Evolutionary conservation across 2,797 vertebrate species (phyloP).

Genomic region (Mormyrops boulengeri): DNA sequence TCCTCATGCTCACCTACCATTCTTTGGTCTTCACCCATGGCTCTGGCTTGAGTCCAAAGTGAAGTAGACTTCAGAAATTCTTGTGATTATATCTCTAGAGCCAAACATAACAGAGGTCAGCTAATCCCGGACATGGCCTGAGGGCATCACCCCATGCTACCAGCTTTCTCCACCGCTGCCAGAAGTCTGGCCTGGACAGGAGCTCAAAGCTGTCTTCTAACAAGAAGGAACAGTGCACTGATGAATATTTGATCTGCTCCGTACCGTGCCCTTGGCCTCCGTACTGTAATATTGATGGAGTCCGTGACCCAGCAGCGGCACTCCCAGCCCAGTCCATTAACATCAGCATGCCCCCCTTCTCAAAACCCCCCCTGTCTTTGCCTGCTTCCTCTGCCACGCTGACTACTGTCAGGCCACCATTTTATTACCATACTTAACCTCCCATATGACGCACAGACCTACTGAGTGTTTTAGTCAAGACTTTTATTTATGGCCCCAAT

Average conservation of each 20-base stretch:
- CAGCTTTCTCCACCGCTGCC: neutral
- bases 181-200: neutral
- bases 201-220: neutral
- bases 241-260: slow-evolving; percentile 44
- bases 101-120: neutral
- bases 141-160: neutral
- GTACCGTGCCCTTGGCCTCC: slow-evolving; percentile 18
- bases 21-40: neutral
- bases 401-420: neutral
- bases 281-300: slow-evolving; percentile 39
- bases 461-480: neutral
- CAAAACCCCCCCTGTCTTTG: neutral
- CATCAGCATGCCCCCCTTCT: neutral
- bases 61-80: neutral
- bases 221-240: neutral
- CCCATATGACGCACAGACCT: neutral
- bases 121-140: neutral
- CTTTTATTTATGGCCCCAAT: slow-evolving; percentile 11
- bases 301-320: slow-evolving; percentile 24
- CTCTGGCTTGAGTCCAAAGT: neutral
- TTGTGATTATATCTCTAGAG: neutral
- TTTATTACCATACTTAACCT: slow-evolving; percentile 35
- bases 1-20: neutral
- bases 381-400: neutral
- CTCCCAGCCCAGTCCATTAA: slow-evolving; percentile 25